These are phyloP conservation scores for Ganaspis sp. DNA, from an alignment of 1,140 invertebrate genomes.

Conservation along the genomic window DNA sequence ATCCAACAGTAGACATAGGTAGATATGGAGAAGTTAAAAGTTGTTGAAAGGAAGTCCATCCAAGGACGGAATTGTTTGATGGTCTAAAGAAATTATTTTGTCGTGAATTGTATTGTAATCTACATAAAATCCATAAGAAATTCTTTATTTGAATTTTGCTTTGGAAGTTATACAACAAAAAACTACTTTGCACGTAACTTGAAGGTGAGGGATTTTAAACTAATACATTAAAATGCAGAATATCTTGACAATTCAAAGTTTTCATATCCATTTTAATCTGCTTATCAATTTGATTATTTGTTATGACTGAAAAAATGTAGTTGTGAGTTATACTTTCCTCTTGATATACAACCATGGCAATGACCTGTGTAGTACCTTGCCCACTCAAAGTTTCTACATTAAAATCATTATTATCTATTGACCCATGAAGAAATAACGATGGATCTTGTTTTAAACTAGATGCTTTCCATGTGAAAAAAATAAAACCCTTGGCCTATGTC, in stretches of 20 bases:
- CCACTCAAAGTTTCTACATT: constrained; percentile 24
- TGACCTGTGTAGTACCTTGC: neutral
- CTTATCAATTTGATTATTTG: neutral
- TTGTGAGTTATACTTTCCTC: neutral
- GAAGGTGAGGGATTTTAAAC: neutral
- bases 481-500: too few species aligned
- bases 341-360: constrained; percentile 14
- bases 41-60: neutral
- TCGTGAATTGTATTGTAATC: neutral
- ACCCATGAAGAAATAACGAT: constrained; percentile 26
- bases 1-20: neutral
- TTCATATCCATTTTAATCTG: neutral
- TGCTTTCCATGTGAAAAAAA: too few species aligned
- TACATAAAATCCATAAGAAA: constrained; percentile 17
- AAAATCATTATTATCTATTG: constrained; percentile 16
- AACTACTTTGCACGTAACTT: neutral
- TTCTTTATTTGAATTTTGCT: neutral
- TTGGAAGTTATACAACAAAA: too few species aligned
- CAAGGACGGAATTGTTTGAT: neutral
- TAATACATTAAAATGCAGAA: neutral
- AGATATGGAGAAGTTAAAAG: neutral
- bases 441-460: constrained; percentile 11
- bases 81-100: neutral
- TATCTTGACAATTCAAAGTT: neutral
- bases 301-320: neutral